Conservation (phyloP, 2,113 vertebrate species). For the rabbit (Oryctolagus cuniculus) region mOryCun1.1 NC_091435.1:120516501-120517000, state of each 20-base stretch:
- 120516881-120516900: conserved; percentile 26
- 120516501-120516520: background rate
- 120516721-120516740: conserved; percentile 32
- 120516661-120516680: background rate
- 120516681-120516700: background rate
- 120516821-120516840: conserved; percentile 11
- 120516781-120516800: background rate
- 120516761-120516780: background rate
- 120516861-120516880: conserved; percentile 7
- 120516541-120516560: background rate
- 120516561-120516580: background rate
- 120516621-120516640: background rate
- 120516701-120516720: background rate
- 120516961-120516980: background rate
- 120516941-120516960: conserved; percentile 9
- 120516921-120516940: background rate
- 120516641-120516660: background rate
- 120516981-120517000: background rate
- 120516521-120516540: background rate
- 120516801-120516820: background rate
- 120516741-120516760: conserved; percentile 37
- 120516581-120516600: background rate
- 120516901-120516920: conserved; percentile 33
- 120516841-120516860: conserved; percentile 31
- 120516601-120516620: conserved; percentile 34